Base-by-base conservation (phyloP, 2,797 vertebrate genomes). In the Chelmon rostratus region DNA sequence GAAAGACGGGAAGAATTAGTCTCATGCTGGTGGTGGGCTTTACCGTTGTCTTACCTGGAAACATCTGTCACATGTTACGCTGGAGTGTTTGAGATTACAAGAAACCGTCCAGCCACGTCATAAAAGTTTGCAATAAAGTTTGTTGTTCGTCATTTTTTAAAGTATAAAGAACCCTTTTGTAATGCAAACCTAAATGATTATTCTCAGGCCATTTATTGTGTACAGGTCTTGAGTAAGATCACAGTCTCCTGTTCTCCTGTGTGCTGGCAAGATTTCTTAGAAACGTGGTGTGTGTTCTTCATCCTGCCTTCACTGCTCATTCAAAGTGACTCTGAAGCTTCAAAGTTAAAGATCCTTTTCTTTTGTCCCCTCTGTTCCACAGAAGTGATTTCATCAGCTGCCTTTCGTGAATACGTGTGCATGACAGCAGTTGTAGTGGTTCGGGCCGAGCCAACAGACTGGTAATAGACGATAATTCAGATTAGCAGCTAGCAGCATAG, bases 1-100 rank as follows among this genome's bases (percentile, higher is more conserved):
- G 50, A 50, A 31, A 75, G 61, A 18, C 8, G 18, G 46, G n/a
- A 69, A 69, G 67, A 66, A 44, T 38, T 9, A 28, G 46, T 53
- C 59, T 75, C 56, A 13, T 0, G 44, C 31, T 58, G 50, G 52
- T 35, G 70, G 50, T 33, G 57, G 33, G 19, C 33, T 77, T 89
- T 68, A 70, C 79, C 54, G 62, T 62, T 42, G 46, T 89, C 62
- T 68, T 77, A 71, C 74, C 49, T 40, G 40, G 50, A 79, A 84
- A 85, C 85, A 84, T 85, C 81, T 87, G 81, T 31, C 74, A 64
- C 58, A 66, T 52, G 80, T 81, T 73, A 66, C 54, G 42, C 1
- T 5, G 65, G 50, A 11, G 61, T 49, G 49, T 63, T 38, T 18
- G 50, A 66, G 44, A 67, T 68, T 18, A 81, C 31, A 52, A 73